Percentiles rank a stretch among this genome's conserved stretches.
These are phyloP conservation scores for Apis florea DNA, from an alignment of 1,140 invertebrate species.

Conservation along the genomic window DNA sequence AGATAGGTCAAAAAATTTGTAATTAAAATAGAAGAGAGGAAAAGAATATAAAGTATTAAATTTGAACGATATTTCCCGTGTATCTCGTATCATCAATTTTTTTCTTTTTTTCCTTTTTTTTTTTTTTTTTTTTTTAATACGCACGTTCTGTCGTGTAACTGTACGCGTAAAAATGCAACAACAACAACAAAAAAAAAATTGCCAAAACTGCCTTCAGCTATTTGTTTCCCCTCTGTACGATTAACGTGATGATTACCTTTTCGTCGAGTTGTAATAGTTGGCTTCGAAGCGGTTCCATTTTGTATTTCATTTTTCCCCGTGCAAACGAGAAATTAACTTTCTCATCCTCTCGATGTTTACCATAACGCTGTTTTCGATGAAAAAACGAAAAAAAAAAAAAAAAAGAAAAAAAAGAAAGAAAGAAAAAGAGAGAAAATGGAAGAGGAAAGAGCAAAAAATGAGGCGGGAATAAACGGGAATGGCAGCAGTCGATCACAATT, in stretches of 20 bases:
- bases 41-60: not conserved
- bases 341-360: conserved; percentile 1
- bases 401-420: too few species aligned
- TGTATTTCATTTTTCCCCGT: not conserved
- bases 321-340: conserved; percentile 19
- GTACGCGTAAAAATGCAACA: not conserved
- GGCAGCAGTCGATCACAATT: conserved; percentile 23
- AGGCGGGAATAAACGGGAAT: not conserved
- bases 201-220: too few species aligned
- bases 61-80: not conserved
- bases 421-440: not conserved
- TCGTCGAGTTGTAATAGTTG: not conserved
- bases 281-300: not conserved
- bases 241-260: conserved; percentile 13
- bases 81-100: not conserved
- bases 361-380: not conserved
- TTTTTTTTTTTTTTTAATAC: too few species aligned
- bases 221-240: not conserved
- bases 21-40: not conserved
- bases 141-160: not conserved
- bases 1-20: not conserved
- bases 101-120: too few species aligned
- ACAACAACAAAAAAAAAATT: not conserved
- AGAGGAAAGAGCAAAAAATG: not conserved
- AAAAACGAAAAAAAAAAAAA: not conserved